Conservation (phyloP, 2,888 invertebrate species). For the Lepidocyrtoides sp. region DNA sequence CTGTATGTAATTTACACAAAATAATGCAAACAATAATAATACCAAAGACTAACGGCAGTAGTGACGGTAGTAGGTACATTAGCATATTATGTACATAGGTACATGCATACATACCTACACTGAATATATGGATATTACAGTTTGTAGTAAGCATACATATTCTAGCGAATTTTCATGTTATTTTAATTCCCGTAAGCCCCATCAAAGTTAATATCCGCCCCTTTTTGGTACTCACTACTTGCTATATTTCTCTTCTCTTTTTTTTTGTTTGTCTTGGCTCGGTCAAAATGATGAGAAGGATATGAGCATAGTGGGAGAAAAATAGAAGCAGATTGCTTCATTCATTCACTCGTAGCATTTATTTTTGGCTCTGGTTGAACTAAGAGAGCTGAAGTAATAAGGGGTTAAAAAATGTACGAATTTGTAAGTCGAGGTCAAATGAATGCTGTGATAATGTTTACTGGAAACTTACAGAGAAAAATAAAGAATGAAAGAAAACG, state of each 20-base stretch:
- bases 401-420: not conserved
- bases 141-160: no score
- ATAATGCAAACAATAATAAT: slow-evolving; percentile 41
- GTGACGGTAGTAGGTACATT: not conserved
- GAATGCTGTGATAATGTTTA: slow-evolving; percentile 10
- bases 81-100: not conserved
- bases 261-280: not conserved
- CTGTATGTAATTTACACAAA: slow-evolving; percentile 21
- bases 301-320: not conserved
- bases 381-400: not conserved
- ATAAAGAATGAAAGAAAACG: not conserved
- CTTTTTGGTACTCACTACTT: slow-evolving; percentile 10
- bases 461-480: no score
- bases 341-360: no score
- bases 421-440: slow-evolving; percentile 11
- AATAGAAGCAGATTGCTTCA: slow-evolving; percentile 17
- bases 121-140: no score
- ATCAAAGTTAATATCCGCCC: slow-evolving; percentile 67
- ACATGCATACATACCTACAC: no score
- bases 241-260: not conserved
- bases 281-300: not conserved
- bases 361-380: not conserved
- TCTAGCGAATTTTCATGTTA: slow-evolving; percentile 66
- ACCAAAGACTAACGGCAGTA: not conserved
- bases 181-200: slow-evolving; percentile 62